phyloP scores from a whole-genome alignment of 2,797 vertebrate species.

The Decapterus maruadsi region DNA sequence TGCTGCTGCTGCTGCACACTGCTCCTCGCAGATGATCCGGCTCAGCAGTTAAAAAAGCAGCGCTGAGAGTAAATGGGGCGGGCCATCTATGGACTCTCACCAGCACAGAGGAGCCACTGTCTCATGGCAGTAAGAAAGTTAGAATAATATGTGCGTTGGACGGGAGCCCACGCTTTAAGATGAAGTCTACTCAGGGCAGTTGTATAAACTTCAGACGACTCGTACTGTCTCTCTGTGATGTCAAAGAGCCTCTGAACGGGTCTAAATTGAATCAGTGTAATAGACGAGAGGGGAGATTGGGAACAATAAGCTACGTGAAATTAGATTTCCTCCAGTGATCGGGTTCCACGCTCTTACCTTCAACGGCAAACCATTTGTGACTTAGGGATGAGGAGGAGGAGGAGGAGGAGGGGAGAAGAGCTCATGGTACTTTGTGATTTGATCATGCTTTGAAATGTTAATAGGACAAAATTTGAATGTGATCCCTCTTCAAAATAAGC shows the following conservation, averaged over 20 bases:
- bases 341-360: slow-evolving; percentile 48
- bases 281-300: slow-evolving; percentile 48
- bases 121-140: slow-evolving; percentile 65
- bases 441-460: slow-evolving; percentile 79
- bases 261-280: slow-evolving; percentile 66
- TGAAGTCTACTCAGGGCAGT: slow-evolving; percentile 63
- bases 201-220: slow-evolving; percentile 63
- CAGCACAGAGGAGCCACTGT: slow-evolving; percentile 72
- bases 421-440: slow-evolving; percentile 61
- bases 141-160: slow-evolving; percentile 78
- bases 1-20: too few relatives aligned
- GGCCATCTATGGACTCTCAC: slow-evolving; percentile 59
- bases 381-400: slow-evolving; percentile 10
- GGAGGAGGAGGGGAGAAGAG: slow-evolving; percentile 29
- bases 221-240: slow-evolving; percentile 59
- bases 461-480: slow-evolving; percentile 73
- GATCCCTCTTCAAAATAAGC: slow-evolving; percentile 75
- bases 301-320: slow-evolving; percentile 65
- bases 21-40: slow-evolving; percentile 6
- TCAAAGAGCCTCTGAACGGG: slow-evolving; percentile 50
- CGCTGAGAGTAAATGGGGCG: slow-evolving; percentile 46
- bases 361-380: slow-evolving; percentile 47
- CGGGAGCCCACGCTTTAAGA: slow-evolving; percentile 64
- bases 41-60: slow-evolving; percentile 5
- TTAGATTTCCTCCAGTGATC: slow-evolving; percentile 65